Base-by-base conservation (phyloP, 1,140 invertebrate genomes). In the Drosophila tropicalis region DNA sequence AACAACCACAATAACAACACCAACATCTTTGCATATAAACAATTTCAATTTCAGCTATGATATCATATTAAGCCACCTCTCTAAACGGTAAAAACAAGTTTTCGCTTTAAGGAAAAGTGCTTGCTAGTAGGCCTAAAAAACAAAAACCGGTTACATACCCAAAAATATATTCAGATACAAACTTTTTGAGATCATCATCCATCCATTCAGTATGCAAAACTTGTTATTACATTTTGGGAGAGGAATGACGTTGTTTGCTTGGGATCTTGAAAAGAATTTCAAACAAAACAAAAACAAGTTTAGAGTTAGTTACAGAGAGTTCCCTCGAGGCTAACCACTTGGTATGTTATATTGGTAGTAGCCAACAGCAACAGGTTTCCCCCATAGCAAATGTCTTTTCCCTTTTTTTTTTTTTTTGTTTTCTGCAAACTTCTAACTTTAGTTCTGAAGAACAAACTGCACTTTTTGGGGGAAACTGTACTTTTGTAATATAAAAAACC, bases 171-270 rank as follows among this genome's bases (percentile, higher is more conserved):
- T 39, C 34, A 47, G 6, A 63, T 39, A 36, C 17, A 58, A 47
- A 17, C 60, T 39, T 58, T 77, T 58, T 77, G 70, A 78, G 79
- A 77, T 81, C 70, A 74, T 77, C 74, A 47, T 51, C 12, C 74
- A 47, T 22, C 19, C 34, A 36, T 19, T 10, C 29, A 29, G 76
- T 54, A 60, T 84, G 44, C 57, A 61, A 70, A 84, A 84, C 81
- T 83, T 41, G 81, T 84, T 84, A 81, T 85, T 68, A 71, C 81
- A 85, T 66, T 70, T 73, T 69, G 73, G 72, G 9, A 47, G 9
- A 12, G 39, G 9, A 39, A 44, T 69, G 73, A 81, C 72, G 68
- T 60, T 70, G 58, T 63, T 36, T 9, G 34, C 10, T 36, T 36
- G 34, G 34, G 7, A 39, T 56, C 32, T 41, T 12, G 13, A 19